A percentile compares a stretch with the other conserved stretches of the same genome.
phyloP scores from a whole-genome alignment of 2,797 vertebrate genomes.

The Macrochelys suwanniensis region DNA sequence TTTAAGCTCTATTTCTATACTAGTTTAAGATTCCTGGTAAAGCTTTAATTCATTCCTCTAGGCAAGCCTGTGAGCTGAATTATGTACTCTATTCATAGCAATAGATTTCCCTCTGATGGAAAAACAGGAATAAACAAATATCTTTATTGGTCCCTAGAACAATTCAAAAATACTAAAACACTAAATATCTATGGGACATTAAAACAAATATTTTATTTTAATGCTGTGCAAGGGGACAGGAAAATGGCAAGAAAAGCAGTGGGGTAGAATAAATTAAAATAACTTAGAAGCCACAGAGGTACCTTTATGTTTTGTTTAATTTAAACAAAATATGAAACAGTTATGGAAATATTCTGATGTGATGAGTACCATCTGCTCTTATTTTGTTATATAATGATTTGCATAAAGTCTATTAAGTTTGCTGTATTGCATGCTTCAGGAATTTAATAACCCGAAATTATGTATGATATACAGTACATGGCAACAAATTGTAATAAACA shows the following conservation, averaged over 20 bases:
- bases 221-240: neutral
- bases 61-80: conserved; percentile 30
- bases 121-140: conserved; percentile 42
- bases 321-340: conserved; percentile 78
- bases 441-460: conserved; percentile 83
- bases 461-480: conserved; percentile 77
- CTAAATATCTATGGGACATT: conserved; percentile 54
- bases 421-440: conserved; percentile 76
- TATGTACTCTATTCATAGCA: conserved; percentile 26
- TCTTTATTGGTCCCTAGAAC: neutral
- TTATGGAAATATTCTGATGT: conserved; percentile 75
- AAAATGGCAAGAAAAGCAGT: conserved; percentile 32
- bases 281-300: conserved; percentile 44
- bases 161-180: conserved; percentile 56
- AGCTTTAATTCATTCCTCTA: conserved; percentile 31
- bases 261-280: conserved; percentile 63
- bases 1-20: conserved; percentile 23
- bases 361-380: conserved; percentile 82
- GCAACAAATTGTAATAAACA: conserved; percentile 75
- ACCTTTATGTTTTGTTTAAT: conserved; percentile 76
- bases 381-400: conserved; percentile 83
- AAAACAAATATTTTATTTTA: conserved; percentile 46
- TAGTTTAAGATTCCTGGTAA: conserved; percentile 56
- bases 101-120: conserved; percentile 43
- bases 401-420: conserved; percentile 86